phyloP scores from a whole-genome alignment of 2,888 invertebrate species.

The Chloroclystis v-ata region DNA sequence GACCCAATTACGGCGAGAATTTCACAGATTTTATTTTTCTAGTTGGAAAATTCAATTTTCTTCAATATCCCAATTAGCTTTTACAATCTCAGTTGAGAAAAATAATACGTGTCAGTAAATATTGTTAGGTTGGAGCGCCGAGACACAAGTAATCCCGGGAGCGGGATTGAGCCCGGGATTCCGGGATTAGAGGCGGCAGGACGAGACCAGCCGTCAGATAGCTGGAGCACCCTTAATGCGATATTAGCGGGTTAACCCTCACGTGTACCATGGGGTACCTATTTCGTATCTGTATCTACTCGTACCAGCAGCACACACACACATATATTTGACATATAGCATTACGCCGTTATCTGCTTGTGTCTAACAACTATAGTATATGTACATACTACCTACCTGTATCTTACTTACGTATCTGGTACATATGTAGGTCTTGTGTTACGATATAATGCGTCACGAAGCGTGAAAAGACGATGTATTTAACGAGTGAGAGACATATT shows the following conservation, averaged over 20 bases:
- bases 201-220: conserved; percentile 47
- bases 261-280: background rate
- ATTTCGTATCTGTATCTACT: conserved; percentile 1
- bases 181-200: conserved; percentile 46
- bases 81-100: conserved; percentile 18
- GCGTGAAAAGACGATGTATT: no score
- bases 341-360: background rate
- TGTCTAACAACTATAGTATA: no score
- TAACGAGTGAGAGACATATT: no score
- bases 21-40: conserved; percentile 3
- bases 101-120: conserved; percentile 29
- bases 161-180: conserved; percentile 45
- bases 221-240: conserved; percentile 49
- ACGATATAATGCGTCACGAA: no score
- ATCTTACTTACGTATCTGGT: no score
- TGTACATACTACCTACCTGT: no score
- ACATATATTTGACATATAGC: no score
- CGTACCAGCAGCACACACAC: no score
- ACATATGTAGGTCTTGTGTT: no score
- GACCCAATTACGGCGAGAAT: conserved; percentile 5
- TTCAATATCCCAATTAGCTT: conserved; percentile 13
- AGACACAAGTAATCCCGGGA: conserved; percentile 53
- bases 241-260: conserved; percentile 54
- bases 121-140: conserved; percentile 41
- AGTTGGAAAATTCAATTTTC: conserved; percentile 11